Percentiles rank a stretch among this genome's conserved stretches.
Evolutionary conservation across 1,140 invertebrate genomes (phyloP).

Genomic region (Saccostrea glomerata): DNA sequence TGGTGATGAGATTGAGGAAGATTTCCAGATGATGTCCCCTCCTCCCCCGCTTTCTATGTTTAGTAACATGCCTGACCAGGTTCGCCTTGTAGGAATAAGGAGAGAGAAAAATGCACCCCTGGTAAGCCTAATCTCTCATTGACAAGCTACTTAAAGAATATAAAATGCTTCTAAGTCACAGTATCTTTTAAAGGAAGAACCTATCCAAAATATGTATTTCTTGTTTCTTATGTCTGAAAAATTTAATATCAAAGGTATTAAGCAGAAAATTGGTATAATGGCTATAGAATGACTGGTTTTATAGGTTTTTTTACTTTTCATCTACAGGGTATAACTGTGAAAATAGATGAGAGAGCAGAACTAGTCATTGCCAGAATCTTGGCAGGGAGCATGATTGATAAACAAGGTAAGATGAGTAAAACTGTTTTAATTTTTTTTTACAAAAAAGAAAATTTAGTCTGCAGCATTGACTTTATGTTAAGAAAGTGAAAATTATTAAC

Average conservation of each 20-base stretch:
- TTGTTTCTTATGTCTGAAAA: background rate
- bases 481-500: too few relatives aligned
- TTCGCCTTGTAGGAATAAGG: slow-evolving; percentile 97
- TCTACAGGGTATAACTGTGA: slow-evolving; percentile 89
- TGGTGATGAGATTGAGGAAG: slow-evolving; percentile 85
- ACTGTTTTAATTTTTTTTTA: too few relatives aligned
- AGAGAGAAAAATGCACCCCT: slow-evolving; percentile 95
- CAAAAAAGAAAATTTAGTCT: too few relatives aligned
- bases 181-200: background rate
- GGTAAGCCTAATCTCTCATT: slow-evolving; percentile 84
- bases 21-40: slow-evolving; percentile 80
- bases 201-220: too few relatives aligned
- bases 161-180: background rate
- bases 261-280: background rate
- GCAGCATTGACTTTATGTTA: too few relatives aligned
- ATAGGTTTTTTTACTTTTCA: slow-evolving; percentile 21
- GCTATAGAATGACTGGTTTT: background rate
- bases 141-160: background rate
- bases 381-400: slow-evolving; percentile 94
- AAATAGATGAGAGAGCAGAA: slow-evolving; percentile 88
- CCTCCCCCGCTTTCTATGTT: slow-evolving; percentile 64
- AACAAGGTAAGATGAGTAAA: slow-evolving; percentile 82
- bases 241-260: background rate
- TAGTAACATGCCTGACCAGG: slow-evolving; percentile 84
- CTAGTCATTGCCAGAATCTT: slow-evolving; percentile 96